Evolutionary conservation across 2,888 invertebrate genomes (phyloP), one percentile per base, ranked within the genome.

Genomic region (Euproctis similis): DNA sequence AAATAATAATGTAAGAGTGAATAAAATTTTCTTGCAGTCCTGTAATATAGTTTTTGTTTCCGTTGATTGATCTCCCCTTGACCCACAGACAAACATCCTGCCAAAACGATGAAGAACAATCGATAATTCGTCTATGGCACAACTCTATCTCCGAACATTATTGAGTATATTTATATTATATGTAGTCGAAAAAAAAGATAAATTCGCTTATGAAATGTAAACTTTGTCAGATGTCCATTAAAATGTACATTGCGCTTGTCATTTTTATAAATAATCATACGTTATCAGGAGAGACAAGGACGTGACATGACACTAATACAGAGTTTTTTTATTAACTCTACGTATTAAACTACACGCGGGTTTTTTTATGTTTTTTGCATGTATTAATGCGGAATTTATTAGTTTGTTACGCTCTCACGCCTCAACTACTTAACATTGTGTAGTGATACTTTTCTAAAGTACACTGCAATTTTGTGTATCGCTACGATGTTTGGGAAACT

Each of bases 201-300:
- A 34, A 35, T 30, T 25, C 30, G 28, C 28, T 36, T 26, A 42
- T 39, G 34, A 46, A 35, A 43, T 41, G 36, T 39, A 46, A 14
- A 42, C 49, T 37, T 49, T 45, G 53, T 48, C 44, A 54, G 50
- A 50, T 46, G 48, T 37, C 35, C 41, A 51, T 46, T 45, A 48
- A 44, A 34, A 32, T 44, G 30, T 39, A 40, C 35, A 39, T 39
- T 34, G 46, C 31, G 44, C 41, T 55, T 55, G 55, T 60, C 53
- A 58, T 60, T 63, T 65, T 64, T 66, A 69, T 64, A 61, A 69
- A 71, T 67, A 69, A 61, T 59, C 49, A 48, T 54, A 56, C 53
- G 62, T 72, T 73, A 73, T 75, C 73, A 58, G 46, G 42, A 43
- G 56, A 59, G 53, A 53, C 74, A 72, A 75, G 74, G 73, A 73